Base-by-base conservation (phyloP, 2,888 invertebrate species). In the Morinoia aosen region DNA sequence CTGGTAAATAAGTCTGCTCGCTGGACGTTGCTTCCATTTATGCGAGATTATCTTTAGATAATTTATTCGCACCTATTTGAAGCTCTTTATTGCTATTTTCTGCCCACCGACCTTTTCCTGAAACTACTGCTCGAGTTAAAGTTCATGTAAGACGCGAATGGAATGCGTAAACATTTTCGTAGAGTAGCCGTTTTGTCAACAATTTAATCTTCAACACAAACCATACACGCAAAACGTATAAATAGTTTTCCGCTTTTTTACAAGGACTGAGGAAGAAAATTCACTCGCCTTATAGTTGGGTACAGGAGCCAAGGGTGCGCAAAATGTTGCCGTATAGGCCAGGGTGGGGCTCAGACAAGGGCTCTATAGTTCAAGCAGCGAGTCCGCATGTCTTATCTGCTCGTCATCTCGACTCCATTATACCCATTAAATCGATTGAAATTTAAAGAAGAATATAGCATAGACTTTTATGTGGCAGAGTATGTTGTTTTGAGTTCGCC, bases 351-450 rank as follows among this genome's bases (percentile, higher is more conserved):
- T 90, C 76, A 16, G 40, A 90, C 90, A 48, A 48, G 40, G 33
- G 90, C 90, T 90, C 40, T 90, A 90, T 90, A 39, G 40, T 90
- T 90, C 90, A 90, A 90, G 40, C 90, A 90, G 90, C 39, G 90
- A 90, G 90, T 40, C 90, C 39, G 40, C 90, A 14, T 40, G 48
- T 40, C 90, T 90, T 90, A 90, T 90, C 90, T 90, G 90, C 90
- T 90, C 90, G 90, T 90, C 90, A 93, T 93, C 93, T 93, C 93
- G 93, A 93, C 93, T 93, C 56, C 57, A 93, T 57, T 40, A 48
- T 40, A 48, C 90, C 40, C 90, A 48, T 90, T 90, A 90, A 90
- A 48, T 90, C 90, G 40, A 90, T 90, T 90, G 39, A 90, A 90
- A 90, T 90, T 48, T 90, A 90, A 39, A 16, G 90, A 90, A 90